phyloP scores from a whole-genome alignment of 2,113 vertebrate genomes.

The Riparia riparia region DNA sequence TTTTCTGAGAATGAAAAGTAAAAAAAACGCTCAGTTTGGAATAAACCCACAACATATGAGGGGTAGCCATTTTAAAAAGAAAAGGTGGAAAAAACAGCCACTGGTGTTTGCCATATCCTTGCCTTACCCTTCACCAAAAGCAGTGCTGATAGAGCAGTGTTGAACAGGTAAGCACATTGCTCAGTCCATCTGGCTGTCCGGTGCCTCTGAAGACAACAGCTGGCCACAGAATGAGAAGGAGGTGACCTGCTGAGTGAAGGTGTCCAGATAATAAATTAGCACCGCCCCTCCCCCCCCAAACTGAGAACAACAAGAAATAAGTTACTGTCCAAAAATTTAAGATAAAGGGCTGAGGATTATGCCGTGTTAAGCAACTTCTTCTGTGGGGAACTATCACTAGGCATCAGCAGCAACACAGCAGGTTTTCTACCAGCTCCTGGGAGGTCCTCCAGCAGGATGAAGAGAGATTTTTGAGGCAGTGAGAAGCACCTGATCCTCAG shows the following conservation, averaged over 20 bases:
- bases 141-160: not conserved
- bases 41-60: not conserved
- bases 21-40: not conserved
- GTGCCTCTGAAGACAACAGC: not conserved
- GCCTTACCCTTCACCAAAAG: not conserved
- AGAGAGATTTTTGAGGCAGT: not conserved
- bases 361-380: not conserved
- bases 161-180: accelerated
- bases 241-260: not conserved
- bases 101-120: not conserved
- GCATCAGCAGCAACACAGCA: not conserved
- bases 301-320: not conserved
- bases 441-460: not conserved
- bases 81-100: not conserved
- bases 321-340: not conserved
- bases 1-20: not conserved
- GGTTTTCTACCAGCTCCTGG: not conserved
- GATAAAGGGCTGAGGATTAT: not conserved
- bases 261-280: conserved; percentile 24
- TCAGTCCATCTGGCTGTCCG: not conserved
- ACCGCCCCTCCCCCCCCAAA: not conserved
- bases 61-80: not conserved
- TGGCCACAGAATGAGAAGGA: not conserved
- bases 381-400: not conserved
- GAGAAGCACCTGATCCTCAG: not conserved